phyloP scores from a whole-genome alignment of 2,888 invertebrate genomes.

The Troides oblongomaculatus region DNA sequence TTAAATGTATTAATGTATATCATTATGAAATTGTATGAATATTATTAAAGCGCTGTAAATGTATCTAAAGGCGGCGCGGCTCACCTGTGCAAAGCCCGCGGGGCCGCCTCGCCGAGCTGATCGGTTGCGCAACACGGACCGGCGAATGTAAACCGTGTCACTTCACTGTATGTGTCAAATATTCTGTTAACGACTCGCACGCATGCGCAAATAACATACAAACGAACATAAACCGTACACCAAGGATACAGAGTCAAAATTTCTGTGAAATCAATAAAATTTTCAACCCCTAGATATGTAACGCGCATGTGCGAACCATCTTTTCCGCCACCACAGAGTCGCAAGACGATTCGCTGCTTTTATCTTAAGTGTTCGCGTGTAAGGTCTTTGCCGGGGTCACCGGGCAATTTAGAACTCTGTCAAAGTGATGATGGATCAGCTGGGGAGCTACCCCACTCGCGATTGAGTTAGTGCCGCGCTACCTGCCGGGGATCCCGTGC shows the following conservation, averaged over 20 bases:
- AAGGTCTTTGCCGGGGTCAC: constrained; percentile 47
- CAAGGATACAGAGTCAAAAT: constrained; percentile 41
- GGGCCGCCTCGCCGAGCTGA: neutral
- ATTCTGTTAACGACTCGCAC: neutral
- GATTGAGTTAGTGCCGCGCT: constrained; percentile 38
- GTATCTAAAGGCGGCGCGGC: too few species aligned
- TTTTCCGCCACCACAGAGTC: constrained; percentile 52
- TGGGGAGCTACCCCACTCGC: constrained; percentile 66
- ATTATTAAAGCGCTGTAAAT: too few species aligned
- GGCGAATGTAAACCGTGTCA: neutral
- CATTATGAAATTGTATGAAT: too few species aligned
- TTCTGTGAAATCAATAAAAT: constrained; percentile 33
- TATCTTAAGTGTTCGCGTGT: constrained; percentile 49
- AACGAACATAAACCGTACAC: constrained; percentile 37
- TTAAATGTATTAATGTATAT: too few species aligned
- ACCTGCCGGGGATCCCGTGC: constrained; percentile 31
- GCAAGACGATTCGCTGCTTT: constrained; percentile 35
- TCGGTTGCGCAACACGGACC: neutral
- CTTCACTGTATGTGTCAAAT: neutral
- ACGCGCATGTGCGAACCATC: constrained; percentile 67
- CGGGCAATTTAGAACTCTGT: too few species aligned
- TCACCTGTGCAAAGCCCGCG: too few species aligned
- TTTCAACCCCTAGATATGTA: constrained; percentile 51
- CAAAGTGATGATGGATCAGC: constrained; percentile 60
- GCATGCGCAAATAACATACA: neutral